Evolutionary conservation across 2,888 invertebrate species (phyloP).

Genomic region (Germaria angustata): DNA sequence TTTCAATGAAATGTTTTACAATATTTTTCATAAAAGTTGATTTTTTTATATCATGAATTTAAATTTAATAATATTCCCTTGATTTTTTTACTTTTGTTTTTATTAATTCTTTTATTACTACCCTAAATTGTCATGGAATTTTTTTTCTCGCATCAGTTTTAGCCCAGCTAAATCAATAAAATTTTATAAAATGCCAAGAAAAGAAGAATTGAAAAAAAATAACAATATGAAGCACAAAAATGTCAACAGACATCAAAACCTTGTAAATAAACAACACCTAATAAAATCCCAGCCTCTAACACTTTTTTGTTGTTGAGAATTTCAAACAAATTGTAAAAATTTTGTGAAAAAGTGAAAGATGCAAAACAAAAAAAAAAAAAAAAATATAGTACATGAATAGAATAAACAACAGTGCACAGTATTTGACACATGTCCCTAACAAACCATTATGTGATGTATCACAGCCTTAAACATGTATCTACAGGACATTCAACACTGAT

Average conservation of each 20-base stretch:
- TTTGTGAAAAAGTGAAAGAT: slow-evolving; percentile 12
- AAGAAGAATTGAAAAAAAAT: neutral
- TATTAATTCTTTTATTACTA: neutral
- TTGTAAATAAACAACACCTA: slow-evolving; percentile 45
- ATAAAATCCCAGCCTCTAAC: slow-evolving; percentile 38
- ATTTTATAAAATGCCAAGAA: neutral
- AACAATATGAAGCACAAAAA: neutral
- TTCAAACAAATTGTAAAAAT: slow-evolving; percentile 2
- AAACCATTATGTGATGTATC: slow-evolving; percentile 66
- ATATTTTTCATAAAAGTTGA: too few species aligned
- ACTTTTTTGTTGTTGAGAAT: neutral
- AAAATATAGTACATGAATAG: slow-evolving; percentile 17
- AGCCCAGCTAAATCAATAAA: neutral
- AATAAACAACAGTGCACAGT: slow-evolving; percentile 52
- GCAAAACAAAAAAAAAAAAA: neutral
- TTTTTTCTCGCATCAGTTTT: neutral
- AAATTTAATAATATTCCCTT: too few species aligned
- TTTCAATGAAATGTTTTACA: too few species aligned
- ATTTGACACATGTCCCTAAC: slow-evolving; percentile 64
- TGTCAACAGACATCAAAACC: slow-evolving; percentile 26
- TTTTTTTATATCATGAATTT: too few species aligned
- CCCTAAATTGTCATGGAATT: neutral
- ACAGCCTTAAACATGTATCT: slow-evolving; percentile 59
- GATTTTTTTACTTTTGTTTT: neutral
- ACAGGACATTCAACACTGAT: slow-evolving; percentile 54